phyloP scores from a whole-genome alignment of 2,888 invertebrate species.

The Choreutis nemorana region DNA sequence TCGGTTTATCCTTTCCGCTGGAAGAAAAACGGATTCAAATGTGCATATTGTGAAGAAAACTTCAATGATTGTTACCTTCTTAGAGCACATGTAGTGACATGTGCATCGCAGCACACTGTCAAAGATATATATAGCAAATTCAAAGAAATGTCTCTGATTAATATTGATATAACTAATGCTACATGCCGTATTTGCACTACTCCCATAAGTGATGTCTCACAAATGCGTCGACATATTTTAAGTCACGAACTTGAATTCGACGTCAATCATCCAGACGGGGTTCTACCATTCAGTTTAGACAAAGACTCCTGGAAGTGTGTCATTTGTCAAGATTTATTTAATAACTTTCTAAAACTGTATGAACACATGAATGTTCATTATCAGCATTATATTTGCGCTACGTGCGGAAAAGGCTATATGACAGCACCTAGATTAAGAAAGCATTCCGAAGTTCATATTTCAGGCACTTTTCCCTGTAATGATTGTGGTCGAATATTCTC shows the following conservation, averaged over 20 bases:
- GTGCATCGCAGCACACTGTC: slow-evolving; percentile 27
- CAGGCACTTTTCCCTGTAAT: slow-evolving; percentile 45
- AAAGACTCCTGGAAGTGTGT: slow-evolving; percentile 48
- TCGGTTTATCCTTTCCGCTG: slow-evolving; percentile 45
- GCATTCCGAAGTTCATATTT: slow-evolving; percentile 46
- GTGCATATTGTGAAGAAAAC: slow-evolving; percentile 45
- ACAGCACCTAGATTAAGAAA: slow-evolving; percentile 46
- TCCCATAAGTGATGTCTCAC: slow-evolving; percentile 23
- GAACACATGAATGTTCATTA: slow-evolving; percentile 56
- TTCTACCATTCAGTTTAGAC: slow-evolving; percentile 40
- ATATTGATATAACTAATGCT: slow-evolving; percentile 41
- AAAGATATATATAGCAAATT: slow-evolving; percentile 52
- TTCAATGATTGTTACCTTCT: slow-evolving; percentile 38
- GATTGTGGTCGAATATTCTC: slow-evolving; percentile 39
- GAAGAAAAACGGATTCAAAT: slow-evolving; percentile 48
- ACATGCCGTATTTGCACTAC: slow-evolving; percentile 31
- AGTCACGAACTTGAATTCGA: slow-evolving; percentile 38
- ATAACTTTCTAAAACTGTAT: slow-evolving; percentile 49
- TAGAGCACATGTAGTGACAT: slow-evolving; percentile 34
- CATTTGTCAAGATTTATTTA: slow-evolving; percentile 38
- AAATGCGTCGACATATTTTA: slow-evolving; percentile 37
- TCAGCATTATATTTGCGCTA: slow-evolving; percentile 51
- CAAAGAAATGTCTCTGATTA: slow-evolving; percentile 52
- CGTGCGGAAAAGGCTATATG: slow-evolving; percentile 55
- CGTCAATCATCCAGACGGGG: slow-evolving; percentile 39